Evolutionary conservation across 2,113 vertebrate species (phyloP).

Genomic region (Tiliqua scincoides): DNA sequence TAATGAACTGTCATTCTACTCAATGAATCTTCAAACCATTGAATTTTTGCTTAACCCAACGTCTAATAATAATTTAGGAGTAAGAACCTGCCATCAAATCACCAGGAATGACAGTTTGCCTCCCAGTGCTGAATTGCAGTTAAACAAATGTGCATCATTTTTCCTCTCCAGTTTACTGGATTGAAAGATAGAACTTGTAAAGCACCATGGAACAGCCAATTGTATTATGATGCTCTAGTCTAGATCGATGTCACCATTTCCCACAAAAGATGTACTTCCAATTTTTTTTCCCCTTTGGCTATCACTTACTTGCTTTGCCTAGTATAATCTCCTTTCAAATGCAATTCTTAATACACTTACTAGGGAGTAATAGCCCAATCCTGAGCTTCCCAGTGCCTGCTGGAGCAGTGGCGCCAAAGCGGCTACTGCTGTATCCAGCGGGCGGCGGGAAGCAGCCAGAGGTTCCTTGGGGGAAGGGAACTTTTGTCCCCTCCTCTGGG

Average conservation of each 20-base stretch:
- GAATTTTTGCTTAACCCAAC: not conserved
- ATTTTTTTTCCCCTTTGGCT: not conserved
- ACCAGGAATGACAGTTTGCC: not conserved
- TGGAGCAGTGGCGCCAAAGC: no score
- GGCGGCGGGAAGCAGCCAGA: no score
- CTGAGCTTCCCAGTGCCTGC: no score
- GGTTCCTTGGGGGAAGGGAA: no score
- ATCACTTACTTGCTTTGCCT: not conserved
- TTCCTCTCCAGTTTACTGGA: constrained; percentile 18
- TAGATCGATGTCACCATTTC: not conserved
- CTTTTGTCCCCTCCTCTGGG: no score
- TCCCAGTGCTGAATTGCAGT: not conserved
- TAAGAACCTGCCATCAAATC: not conserved
- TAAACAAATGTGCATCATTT: constrained; percentile 15
- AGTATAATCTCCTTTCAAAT: not conserved
- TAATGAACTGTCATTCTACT: not conserved
- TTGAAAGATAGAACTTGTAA: not conserved
- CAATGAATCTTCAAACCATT: not conserved
- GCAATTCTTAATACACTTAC: no score
- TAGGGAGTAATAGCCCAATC: no score
- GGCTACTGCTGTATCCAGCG: no score
- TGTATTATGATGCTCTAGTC: not conserved
- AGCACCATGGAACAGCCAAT: not conserved
- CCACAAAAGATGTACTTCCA: not conserved
- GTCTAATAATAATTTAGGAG: constrained; percentile 5